These are phyloP conservation scores for Dioctria linearis DNA, from an alignment of 2,888 invertebrate genomes.

Conservation along the genomic window DNA sequence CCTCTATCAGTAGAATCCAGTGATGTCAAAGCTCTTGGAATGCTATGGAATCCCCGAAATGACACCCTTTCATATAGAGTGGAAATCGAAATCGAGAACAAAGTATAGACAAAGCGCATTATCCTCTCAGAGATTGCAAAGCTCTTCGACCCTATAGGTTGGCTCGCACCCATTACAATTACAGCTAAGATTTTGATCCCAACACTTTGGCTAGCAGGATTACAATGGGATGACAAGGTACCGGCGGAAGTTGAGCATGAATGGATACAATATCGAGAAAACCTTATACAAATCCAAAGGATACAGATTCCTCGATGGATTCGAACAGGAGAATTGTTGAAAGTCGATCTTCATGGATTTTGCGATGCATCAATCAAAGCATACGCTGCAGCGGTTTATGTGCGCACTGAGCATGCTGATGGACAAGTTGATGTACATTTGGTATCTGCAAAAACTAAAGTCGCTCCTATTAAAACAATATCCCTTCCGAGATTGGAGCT, in stretches of 20 bases:
- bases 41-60: slow-evolving; percentile 27
- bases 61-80: slow-evolving; percentile 30
- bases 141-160: slow-evolving; percentile 49
- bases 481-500: neutral
- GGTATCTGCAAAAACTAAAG: neutral
- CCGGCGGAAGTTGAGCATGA: neutral
- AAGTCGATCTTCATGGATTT: slow-evolving; percentile 28
- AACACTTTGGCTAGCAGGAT: slow-evolving; percentile 37
- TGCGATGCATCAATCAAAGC: neutral
- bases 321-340: neutral
- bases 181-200: slow-evolving; percentile 52
- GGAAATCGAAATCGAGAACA: too few relatives aligned
- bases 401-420: neutral
- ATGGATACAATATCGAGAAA: slow-evolving; percentile 20
- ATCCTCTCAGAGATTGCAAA: too few relatives aligned
- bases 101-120: too few relatives aligned
- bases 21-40: slow-evolving; percentile 3
- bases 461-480: neutral
- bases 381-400: neutral
- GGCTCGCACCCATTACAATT: slow-evolving; percentile 38
- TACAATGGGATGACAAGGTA: slow-evolving; percentile 50
- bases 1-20: too few relatives aligned
- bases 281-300: neutral
- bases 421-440: neutral
- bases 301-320: neutral